Base-by-base conservation (phyloP, 2,797 vertebrate genomes). In the Myotis findleyi region DNA sequence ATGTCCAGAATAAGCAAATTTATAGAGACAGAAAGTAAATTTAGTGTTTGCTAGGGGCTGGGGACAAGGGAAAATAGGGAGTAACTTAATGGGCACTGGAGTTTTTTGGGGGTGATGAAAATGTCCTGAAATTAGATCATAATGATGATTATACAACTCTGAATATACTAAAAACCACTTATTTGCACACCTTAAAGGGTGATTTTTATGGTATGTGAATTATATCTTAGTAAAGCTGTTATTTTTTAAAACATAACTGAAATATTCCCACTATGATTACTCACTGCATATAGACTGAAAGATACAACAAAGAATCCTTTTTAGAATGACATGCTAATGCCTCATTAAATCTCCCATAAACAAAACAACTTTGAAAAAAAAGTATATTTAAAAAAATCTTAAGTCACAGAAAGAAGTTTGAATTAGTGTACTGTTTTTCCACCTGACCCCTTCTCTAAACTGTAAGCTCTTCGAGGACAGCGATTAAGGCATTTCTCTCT, bases 331-430 rank as follows among this genome's bases (percentile, higher is more conserved):
- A 85, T 44, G 49, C 33, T 77, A 69, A 93, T 79, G 21, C 16
- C 72, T 93, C 87, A 87, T n/a, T 68, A n/a, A 93, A 91, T 73
- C 21, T 18, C 30, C 69, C 62, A 90, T 62, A 88, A 88, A 88
- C n/a, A 92, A 93, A 91, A 59, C 23, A 33, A 33, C 77, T 90
- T 87, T 95, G 49, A 23, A 41, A 89, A 27, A 27, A 38, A 94
- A 94, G 49, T 18, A 1, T 41, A 76, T 87, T 88, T 91, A 30
- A 3, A 53, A 57, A 89, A 82, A 51, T 51, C 53, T 91, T 51
- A 77, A 73, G 47, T 83, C 55, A 86, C 69, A 94, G 51, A 4
- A 96, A 38, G 57, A 72, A 76, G n/a, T 90, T 16, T 77, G n/a
- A 68, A 38, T 76, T n/a, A 66, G 2, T 41, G 2, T 51, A 57